phyloP scores from a whole-genome alignment of 2,113 vertebrate species.

The Apodemus sylvaticus region DNA sequence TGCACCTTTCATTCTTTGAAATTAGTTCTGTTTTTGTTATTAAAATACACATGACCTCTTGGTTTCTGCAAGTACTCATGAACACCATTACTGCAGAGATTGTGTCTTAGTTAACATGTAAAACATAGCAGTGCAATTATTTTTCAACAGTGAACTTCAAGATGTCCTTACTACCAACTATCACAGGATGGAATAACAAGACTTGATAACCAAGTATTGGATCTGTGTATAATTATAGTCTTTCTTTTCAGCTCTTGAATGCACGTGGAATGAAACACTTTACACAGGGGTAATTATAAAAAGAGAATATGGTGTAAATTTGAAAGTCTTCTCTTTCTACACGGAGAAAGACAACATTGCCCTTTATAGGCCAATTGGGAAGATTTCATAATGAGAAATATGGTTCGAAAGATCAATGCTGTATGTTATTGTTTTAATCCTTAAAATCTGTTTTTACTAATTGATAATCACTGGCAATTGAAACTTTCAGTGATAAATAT shows the following conservation, averaged over 20 bases:
- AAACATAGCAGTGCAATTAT: neutral
- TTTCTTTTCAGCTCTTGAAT: constrained; percentile 60
- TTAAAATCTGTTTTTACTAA: constrained; percentile 85
- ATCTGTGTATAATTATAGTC: constrained; percentile 81
- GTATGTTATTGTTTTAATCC: constrained; percentile 82
- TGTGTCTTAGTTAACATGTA: constrained; percentile 63
- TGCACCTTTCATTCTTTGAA: constrained; percentile 37
- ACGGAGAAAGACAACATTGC: constrained; percentile 83
- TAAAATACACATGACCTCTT: neutral
- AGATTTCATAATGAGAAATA: constrained; percentile 79
- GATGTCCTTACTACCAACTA: constrained; percentile 80
- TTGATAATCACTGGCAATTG: constrained; percentile 81
- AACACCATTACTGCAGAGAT: constrained; percentile 58
- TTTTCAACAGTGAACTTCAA: neutral
- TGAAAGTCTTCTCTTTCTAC: constrained; percentile 75
- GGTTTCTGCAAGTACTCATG: constrained; percentile 19
- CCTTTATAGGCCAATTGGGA: constrained; percentile 84
- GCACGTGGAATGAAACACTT: constrained; percentile 67
- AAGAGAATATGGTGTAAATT: constrained; percentile 77
- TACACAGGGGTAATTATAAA: constrained; percentile 73
- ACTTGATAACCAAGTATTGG: constrained; percentile 81
- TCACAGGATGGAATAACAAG: constrained; percentile 77
- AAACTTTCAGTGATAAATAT: constrained; percentile 80
- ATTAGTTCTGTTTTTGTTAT: constrained; percentile 13
- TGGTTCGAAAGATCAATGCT: constrained; percentile 82